These are phyloP conservation scores for Danionella dracula DNA, from an alignment of 2,797 vertebrate species.

Conservation along the genomic window DNA sequence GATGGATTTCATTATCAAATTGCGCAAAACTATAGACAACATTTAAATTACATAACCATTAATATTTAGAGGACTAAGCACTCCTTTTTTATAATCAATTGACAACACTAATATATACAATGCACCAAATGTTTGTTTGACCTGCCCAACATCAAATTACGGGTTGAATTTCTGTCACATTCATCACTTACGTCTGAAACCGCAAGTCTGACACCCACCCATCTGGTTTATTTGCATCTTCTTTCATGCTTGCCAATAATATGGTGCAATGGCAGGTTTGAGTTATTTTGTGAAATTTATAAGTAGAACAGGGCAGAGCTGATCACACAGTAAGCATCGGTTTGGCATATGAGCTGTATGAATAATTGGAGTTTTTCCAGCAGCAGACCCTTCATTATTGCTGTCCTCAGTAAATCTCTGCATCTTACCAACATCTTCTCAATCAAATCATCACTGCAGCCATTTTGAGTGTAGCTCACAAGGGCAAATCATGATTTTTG, in stretches of 20 bases:
- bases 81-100: too few relatives aligned
- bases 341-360: slow-evolving; percentile 4
- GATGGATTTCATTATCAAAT: too few relatives aligned
- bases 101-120: too few relatives aligned
- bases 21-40: too few relatives aligned
- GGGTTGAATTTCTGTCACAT: too few relatives aligned
- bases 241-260: not conserved
- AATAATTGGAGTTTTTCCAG: not conserved
- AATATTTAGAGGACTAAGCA: too few relatives aligned
- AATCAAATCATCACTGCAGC: slow-evolving; percentile 55
- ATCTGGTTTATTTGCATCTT: not conserved
- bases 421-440: slow-evolving; percentile 52
- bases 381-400: slow-evolving; percentile 10
- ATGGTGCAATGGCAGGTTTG: not conserved
- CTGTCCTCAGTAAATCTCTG: not conserved
- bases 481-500: slow-evolving; percentile 35
- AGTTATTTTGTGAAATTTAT: not conserved
- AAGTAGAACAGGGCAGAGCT: slow-evolving; percentile 24
- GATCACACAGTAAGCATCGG: slow-evolving; percentile 1
- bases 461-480: slow-evolving; percentile 48
- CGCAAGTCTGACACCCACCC: not conserved
- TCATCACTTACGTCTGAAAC: too few relatives aligned
- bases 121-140: too few relatives aligned
- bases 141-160: too few relatives aligned
- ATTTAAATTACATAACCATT: too few relatives aligned